phyloP scores from a whole-genome alignment of 2,888 invertebrate species.

The Eumacrocentrus americanus region DNA sequence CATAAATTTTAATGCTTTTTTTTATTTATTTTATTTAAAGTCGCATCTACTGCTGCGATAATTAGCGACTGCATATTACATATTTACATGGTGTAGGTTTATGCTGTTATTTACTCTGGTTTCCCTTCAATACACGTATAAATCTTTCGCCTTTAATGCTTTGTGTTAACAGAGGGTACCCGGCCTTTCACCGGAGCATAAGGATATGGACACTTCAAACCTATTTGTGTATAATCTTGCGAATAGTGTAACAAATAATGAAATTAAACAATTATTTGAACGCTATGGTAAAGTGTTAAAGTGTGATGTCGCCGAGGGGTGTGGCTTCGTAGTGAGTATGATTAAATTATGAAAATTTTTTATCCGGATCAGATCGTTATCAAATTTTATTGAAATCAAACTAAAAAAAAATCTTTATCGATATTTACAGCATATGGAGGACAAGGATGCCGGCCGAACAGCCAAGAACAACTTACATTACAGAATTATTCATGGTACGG shows the following conservation, averaged over 20 bases:
- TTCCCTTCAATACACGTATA: too few relatives aligned
- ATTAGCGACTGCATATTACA: too few relatives aligned
- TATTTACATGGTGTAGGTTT: too few relatives aligned
- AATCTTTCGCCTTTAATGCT: too few relatives aligned
- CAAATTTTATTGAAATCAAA: not conserved
- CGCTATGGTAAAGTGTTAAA: slow-evolving; percentile 97
- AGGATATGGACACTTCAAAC: slow-evolving; percentile 89
- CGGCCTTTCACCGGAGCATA: slow-evolving; percentile 85
- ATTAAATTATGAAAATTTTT: not conserved
- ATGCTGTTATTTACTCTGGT: too few relatives aligned
- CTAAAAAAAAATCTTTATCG: not conserved
- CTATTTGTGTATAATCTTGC: slow-evolving; percentile 97
- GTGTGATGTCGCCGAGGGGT: slow-evolving; percentile 97
- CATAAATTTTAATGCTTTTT: too few relatives aligned
- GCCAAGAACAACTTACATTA: slow-evolving; percentile 91
- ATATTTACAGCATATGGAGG: slow-evolving; percentile 81
- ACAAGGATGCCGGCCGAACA: slow-evolving; percentile 88
- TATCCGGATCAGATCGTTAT: too few relatives aligned
- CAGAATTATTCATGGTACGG: slow-evolving; percentile 83
- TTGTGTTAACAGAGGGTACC: too few relatives aligned
- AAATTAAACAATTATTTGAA: slow-evolving; percentile 92
- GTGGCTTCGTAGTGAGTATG: slow-evolving; percentile 85
- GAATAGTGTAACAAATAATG: slow-evolving; percentile 86
- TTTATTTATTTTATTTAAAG: too few relatives aligned
- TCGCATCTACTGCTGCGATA: too few relatives aligned